These are phyloP conservation scores for Rhopalosiphum padi DNA, from an alignment of 1,140 invertebrate genomes.

Conservation along the genomic window DNA sequence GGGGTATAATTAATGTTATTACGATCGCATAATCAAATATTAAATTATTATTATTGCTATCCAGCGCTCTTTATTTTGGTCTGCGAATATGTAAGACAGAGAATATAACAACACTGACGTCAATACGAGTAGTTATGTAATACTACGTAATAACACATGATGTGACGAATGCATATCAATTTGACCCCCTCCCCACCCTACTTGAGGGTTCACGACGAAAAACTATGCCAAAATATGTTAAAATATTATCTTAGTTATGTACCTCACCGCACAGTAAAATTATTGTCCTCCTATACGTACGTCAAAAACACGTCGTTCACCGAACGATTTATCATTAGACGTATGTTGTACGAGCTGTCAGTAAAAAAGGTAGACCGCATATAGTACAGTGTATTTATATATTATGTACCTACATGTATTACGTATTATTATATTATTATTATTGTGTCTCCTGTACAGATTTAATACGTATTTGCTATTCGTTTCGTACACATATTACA, in stretches of 20 bases:
- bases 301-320: not conserved
- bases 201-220: not conserved
- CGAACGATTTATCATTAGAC: not conserved
- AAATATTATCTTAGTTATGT: not conserved
- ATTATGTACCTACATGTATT: no score
- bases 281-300: not conserved
- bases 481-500: no score
- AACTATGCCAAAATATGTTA: not conserved
- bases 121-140: not conserved
- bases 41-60: not conserved
- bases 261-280: not conserved
- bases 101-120: not conserved
- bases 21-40: not conserved
- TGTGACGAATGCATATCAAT: not conserved
- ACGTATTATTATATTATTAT: not conserved
- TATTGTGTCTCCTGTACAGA: not conserved
- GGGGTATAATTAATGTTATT: not conserved
- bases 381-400: not conserved
- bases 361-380: not conserved
- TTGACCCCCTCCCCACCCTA: no score
- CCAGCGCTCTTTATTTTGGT: not conserved
- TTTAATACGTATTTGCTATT: not conserved
- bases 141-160: not conserved
- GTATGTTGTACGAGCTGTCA: not conserved
- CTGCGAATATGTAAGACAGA: not conserved